phyloP scores from a whole-genome alignment of 2,888 invertebrate genomes.

The Emmelina monodactyla region DNA sequence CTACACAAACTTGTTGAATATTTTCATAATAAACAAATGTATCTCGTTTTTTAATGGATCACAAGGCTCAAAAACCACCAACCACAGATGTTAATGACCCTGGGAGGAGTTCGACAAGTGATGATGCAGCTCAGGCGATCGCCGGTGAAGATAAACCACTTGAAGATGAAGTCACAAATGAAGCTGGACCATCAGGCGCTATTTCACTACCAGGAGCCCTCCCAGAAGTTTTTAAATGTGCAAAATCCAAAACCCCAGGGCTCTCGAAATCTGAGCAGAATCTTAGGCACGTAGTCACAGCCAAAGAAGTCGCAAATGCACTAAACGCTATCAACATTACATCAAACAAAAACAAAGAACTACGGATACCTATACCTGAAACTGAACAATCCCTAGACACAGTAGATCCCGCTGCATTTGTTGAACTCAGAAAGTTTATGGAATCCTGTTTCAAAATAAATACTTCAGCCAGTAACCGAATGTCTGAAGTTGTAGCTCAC shows the following conservation, averaged over 20 bases:
- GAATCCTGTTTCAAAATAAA: slow-evolving; percentile 43
- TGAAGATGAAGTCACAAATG: slow-evolving; percentile 7
- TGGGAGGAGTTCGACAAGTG: not conserved
- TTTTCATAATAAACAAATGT: not conserved
- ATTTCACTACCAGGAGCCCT: slow-evolving; percentile 38
- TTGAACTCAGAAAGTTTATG: slow-evolving; percentile 48
- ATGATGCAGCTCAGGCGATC: not conserved
- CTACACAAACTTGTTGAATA: not conserved
- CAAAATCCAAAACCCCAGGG: slow-evolving; percentile 25
- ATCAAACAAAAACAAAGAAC: slow-evolving; percentile 29
- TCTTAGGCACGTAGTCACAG: slow-evolving; percentile 40
- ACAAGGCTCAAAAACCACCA: slow-evolving; percentile 21
- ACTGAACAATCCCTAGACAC: slow-evolving; percentile 12
- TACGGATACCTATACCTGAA: slow-evolving; percentile 31
- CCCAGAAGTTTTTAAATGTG: slow-evolving; percentile 20
- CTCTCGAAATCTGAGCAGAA: slow-evolving; percentile 54
- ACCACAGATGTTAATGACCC: slow-evolving; percentile 15
- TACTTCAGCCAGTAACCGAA: not conserved
- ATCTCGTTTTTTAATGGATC: not conserved
- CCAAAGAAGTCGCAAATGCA: slow-evolving; percentile 42
- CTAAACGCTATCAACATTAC: slow-evolving; percentile 20
- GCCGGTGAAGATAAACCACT: slow-evolving; percentile 16
- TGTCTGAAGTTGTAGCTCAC: not conserved
- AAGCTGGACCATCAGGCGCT: slow-evolving; percentile 40
- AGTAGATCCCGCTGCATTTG: slow-evolving; percentile 27